Evolutionary conservation across 2,797 vertebrate genomes (phyloP).

Genomic region (Enteromius trimaculatus): DNA sequence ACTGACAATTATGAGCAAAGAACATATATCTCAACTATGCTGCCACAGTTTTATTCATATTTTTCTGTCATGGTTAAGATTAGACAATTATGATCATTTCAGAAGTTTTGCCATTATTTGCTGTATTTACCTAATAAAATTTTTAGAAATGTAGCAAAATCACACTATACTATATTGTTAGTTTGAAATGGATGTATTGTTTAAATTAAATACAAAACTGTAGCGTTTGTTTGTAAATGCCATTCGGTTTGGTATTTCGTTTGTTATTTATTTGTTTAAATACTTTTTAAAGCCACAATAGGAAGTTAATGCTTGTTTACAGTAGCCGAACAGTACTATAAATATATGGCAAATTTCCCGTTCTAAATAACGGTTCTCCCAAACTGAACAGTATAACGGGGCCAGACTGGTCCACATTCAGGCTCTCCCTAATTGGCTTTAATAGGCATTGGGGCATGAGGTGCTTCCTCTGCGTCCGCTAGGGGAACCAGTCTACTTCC

Average conservation of each 20-base stretch:
- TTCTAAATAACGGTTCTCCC: not conserved
- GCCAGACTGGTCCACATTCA: slow-evolving; percentile 25
- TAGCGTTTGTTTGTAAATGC: not conserved
- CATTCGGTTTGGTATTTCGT: not conserved
- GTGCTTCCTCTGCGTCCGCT: slow-evolving; percentile 65
- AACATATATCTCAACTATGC: not conserved
- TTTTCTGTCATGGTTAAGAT: not conserved
- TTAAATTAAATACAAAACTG: not conserved
- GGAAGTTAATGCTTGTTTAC: not conserved
- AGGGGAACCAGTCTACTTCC: slow-evolving; percentile 72
- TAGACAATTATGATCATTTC: not conserved
- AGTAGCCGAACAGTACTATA: not conserved
- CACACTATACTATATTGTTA: not conserved
- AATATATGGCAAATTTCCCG: not conserved
- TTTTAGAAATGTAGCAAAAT: not conserved
- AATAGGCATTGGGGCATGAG: slow-evolving; percentile 57
- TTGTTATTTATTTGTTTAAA: not conserved
- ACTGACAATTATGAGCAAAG: not conserved
- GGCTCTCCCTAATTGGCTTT: slow-evolving; percentile 57
- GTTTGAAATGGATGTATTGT: not conserved
- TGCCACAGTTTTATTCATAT: not conserved
- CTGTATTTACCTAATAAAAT: not conserved
- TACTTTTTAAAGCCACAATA: not conserved
- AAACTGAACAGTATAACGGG: not conserved
- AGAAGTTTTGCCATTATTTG: not conserved